Base-by-base conservation (phyloP, 2,888 invertebrate genomes). In the Xylocampa areola region DNA sequence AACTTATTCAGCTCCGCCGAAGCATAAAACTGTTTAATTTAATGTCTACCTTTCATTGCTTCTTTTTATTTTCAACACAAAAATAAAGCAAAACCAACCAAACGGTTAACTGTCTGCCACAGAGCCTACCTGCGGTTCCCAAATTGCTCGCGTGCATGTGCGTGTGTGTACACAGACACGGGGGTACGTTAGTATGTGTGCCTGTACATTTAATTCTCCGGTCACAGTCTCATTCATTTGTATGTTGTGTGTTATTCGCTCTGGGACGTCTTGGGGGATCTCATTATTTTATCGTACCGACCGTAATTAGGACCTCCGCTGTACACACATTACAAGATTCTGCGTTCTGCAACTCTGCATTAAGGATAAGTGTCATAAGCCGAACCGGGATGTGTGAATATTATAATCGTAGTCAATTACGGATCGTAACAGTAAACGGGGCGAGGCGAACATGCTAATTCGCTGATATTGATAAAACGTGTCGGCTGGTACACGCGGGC, bases 21-120 rank as follows among this genome's bases (percentile, higher is more conserved):
- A n/a, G 21, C 37, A 66, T 57, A 65, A 47, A 66, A 65, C 66
- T 41, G 47, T 66, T 48, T 29, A 17, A 48, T 66, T 37, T 32
- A 41, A 62, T 33, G 48, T 48, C 25, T 54, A 13, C 60, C 37
- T 61, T 17, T 55, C 36, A 8, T 33, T 27, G 16, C 41, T 32
- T 11, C 57, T 47, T 60, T 36, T 65, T 61, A 65, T 61, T 65
- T 45, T 21, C 2, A 10, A 55, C 21, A 21, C 2, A 11, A 7
- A 57, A 57, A 32, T 16, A 41, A 47, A 66, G 67, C 41, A 59
- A 63, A 63, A 67, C 49, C n/a, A 19, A 67, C 13, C 16, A 10
- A 27, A 40, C 33, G 35, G 60, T 40, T 30, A 41, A 32, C 60
- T 67, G 49, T 45, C 60, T 35, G 25, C 43, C 47, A 29, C 67